phyloP scores from a whole-genome alignment of 2,797 vertebrate genomes.

The Phyllotis vaccarum region DNA sequence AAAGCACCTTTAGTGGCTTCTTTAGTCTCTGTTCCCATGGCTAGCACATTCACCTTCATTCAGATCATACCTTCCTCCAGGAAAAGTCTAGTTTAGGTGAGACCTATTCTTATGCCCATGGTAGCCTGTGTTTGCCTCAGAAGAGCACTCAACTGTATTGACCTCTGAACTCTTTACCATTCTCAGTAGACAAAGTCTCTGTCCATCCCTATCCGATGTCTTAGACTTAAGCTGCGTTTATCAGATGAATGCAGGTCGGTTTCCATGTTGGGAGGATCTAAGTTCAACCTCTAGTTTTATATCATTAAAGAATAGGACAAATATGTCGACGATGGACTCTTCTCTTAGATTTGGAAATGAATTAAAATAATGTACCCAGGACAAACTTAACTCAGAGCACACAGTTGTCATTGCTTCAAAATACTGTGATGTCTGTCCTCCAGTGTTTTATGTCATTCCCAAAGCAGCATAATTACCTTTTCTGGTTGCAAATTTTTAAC shows the following conservation, averaged over 20 bases:
- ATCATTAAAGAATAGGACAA: neutral
- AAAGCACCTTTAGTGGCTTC: neutral
- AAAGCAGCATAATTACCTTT: neutral
- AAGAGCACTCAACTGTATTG: neutral
- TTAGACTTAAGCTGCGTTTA: neutral
- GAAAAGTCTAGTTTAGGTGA: neutral
- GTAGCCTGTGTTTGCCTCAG: neutral
- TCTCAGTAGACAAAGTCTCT: accelerated
- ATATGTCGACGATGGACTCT: neutral
- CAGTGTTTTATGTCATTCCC: neutral
- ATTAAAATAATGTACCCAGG: neutral
- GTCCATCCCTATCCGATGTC: neutral
- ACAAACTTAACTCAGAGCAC: neutral
- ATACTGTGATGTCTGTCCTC: neutral
- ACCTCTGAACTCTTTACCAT: neutral
- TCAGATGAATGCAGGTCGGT: neutral
- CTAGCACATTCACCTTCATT: neutral
- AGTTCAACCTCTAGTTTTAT: neutral
- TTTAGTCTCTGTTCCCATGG: no score
- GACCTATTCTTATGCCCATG: neutral
- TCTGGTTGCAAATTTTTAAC: neutral
- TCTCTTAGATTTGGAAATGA: neutral
- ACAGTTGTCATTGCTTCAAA: neutral
- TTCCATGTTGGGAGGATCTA: neutral
- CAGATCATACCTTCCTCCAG: neutral